Conservation (phyloP, 1,140 invertebrate genomes). For the Drosophila repletoides region DNA sequence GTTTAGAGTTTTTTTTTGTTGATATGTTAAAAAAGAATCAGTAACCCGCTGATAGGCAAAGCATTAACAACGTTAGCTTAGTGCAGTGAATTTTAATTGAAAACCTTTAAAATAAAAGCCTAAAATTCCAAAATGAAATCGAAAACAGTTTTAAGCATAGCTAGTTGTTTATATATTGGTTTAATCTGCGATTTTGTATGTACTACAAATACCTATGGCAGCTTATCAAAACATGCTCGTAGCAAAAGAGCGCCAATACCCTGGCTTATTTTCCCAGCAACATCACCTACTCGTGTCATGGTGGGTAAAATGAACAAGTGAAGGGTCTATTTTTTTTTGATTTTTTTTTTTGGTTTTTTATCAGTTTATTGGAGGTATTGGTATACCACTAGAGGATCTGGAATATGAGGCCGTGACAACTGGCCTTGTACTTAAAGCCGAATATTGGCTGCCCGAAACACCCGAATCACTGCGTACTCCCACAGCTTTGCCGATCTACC, state of each 20-base stretch:
- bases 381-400: slow-evolving; percentile 73
- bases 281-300: slow-evolving; percentile 70
- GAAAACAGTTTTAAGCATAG: slow-evolving; percentile 17
- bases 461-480: slow-evolving; percentile 54
- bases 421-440: slow-evolving; percentile 78
- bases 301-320: slow-evolving; percentile 34
- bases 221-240: slow-evolving; percentile 48
- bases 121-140: slow-evolving; percentile 41
- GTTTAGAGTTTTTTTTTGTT: slow-evolving; percentile 6
- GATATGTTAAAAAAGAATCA: not conserved
- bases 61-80: slow-evolving; percentile 37
- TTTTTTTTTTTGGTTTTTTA: not conserved
- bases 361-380: slow-evolving; percentile 76
- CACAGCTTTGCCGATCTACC: slow-evolving; percentile 53
- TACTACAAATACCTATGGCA: slow-evolving; percentile 16
- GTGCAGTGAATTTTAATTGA: slow-evolving; percentile 7
- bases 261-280: slow-evolving; percentile 71
- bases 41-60: slow-evolving; percentile 23
- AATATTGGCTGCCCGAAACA: slow-evolving; percentile 70
- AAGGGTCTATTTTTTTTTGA: not conserved
- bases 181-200: slow-evolving; percentile 4
- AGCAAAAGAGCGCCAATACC: slow-evolving; percentile 62
- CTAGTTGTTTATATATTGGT: slow-evolving; percentile 1
- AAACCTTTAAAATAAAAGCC: not conserved
- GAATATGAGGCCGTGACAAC: slow-evolving; percentile 75